phyloP scores from a whole-genome alignment of 2,888 invertebrate species.

The Elaeidobius kamerunicus region DNA sequence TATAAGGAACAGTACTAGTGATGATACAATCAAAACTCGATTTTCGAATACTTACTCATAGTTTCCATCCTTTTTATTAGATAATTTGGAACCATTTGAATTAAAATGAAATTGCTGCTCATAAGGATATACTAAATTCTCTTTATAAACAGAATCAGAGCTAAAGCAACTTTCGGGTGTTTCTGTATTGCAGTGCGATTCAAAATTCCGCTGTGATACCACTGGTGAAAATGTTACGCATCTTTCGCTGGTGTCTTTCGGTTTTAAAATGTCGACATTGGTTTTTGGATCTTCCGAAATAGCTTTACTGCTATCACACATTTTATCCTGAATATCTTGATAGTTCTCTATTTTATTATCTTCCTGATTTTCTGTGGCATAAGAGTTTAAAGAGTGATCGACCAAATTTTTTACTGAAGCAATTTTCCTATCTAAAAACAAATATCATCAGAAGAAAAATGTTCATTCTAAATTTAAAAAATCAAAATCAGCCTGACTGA shows the following conservation, averaged over 20 bases:
- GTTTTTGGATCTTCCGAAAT: background rate
- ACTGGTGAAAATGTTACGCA: constrained; percentile 33
- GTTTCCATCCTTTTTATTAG: no score
- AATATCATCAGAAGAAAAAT: no score
- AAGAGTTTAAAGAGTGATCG: constrained; percentile 36
- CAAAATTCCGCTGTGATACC: constrained; percentile 26
- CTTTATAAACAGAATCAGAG: no score
- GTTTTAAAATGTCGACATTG: constrained; percentile 4
- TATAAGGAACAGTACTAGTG: no score
- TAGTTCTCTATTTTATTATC: background rate
- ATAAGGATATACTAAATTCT: no score
- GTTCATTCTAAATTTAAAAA: no score
- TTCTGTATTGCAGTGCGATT: constrained; percentile 27
- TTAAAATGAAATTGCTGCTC: constrained; percentile 1
- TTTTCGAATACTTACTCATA: constrained; percentile 1
- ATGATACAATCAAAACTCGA: no score
- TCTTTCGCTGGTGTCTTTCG: constrained; percentile 23
- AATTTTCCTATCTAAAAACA: constrained; percentile 43
- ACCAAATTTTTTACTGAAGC: constrained; percentile 45
- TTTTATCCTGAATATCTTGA: background rate
- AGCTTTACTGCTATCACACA: background rate
- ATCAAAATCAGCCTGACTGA: no score
- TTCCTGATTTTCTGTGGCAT: constrained; percentile 16
- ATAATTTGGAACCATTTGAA: background rate
- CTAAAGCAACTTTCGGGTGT: constrained; percentile 1